These are phyloP conservation scores for Todiramphus saurophagus DNA, from an alignment of 2,113 vertebrate genomes.

Conservation along the genomic window DNA sequence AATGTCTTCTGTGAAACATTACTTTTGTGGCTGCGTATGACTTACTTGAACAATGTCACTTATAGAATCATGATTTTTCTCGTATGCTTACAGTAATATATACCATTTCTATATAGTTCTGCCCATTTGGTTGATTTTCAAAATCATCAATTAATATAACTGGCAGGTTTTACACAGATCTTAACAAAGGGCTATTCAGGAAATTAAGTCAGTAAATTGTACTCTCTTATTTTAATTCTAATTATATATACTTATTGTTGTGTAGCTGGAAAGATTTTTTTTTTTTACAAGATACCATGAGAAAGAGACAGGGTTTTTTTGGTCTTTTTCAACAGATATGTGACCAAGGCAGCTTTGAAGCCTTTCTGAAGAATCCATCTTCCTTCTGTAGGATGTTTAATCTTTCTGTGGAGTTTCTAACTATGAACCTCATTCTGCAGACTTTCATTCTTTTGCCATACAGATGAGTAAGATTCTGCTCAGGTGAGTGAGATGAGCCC, in stretches of 20 bases:
- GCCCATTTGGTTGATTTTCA: background rate
- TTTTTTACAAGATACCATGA: background rate
- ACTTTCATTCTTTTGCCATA: background rate
- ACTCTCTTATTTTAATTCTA: slow-evolving; percentile 12
- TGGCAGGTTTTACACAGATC: background rate
- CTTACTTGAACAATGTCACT: slow-evolving; percentile 6
- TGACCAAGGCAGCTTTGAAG: slow-evolving; percentile 7
- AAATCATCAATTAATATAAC: background rate
- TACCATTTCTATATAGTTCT: slow-evolving; percentile 3
- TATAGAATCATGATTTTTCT: background rate
- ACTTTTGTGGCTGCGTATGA: background rate
- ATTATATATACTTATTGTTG: background rate
- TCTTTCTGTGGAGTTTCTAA: background rate
- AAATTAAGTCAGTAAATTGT: slow-evolving; percentile 2
- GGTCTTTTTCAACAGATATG: background rate
- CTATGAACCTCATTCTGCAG: background rate
- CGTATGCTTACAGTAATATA: background rate
- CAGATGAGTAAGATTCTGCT: background rate
- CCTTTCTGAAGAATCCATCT: background rate
- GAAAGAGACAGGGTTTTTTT: background rate
- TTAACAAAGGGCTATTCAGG: slow-evolving; percentile 8
- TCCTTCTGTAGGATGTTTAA: background rate
- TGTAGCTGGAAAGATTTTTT: background rate
- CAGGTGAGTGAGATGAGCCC: background rate
- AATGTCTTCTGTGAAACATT: slow-evolving; percentile 43